Evolutionary conservation across 2,113 vertebrate species (phyloP), one percentile per base, ranked within the genome.

Genomic region (Myocastor coypus): DNA sequence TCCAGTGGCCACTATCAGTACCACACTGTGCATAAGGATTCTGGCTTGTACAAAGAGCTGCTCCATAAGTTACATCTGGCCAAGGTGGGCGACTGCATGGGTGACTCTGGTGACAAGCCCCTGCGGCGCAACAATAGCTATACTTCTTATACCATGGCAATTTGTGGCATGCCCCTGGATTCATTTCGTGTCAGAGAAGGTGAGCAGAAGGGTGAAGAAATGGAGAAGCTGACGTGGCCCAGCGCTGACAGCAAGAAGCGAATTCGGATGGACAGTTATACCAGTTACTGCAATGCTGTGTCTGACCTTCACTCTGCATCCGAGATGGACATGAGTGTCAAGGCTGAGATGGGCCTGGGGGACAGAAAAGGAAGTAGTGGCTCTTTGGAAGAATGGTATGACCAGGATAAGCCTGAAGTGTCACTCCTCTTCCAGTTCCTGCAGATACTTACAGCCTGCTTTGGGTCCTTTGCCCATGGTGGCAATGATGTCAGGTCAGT

Each of bases 71-170:
- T 99, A 46, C 99, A 99, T 97, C 98, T 99, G 83, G 99, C 99
- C 87, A 99, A 99, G 95, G 99, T 99, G 66, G 99, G 99, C 0
- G 99, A 99, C 97, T 99, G 99, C 98, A 99, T 99, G 97, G 99
- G 99, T 1, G 99, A 99, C 92, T 99, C 98, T 0, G 99, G 98
- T 0, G 99, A 99, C 95, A 99, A 99, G 78, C 99, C 99, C 61
- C 98, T 99, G 91, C 98, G 99, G 34, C 99, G 99, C 75, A 99
- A 99, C 98, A 99, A 99, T 98, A 99, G 99, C 98, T 99, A 99
- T 83, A 99, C 99, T 8, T 99, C 99, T 22, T 99, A 99, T 94
- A 99, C 99, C 66, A 99, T 99, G 99, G 99, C 99, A 19, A 99
- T 99, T 86, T 99, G 99, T 0, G 99, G 99, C 91, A 99, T 99